Conservation (phyloP, 1,140 invertebrate species). For the Heliothis subflexa region DNA sequence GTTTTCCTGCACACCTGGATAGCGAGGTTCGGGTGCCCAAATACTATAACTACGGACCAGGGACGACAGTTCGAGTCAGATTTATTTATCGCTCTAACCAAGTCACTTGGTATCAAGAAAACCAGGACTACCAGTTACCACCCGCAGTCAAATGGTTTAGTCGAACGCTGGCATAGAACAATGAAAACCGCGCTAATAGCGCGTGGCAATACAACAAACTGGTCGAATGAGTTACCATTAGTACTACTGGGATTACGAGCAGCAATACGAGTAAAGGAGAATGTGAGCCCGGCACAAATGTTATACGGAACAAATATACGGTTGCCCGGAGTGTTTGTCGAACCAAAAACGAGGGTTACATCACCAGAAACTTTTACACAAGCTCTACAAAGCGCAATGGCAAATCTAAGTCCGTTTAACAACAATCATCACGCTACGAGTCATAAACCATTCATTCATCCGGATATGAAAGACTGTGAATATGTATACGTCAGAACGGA, state of each 20-base stretch:
- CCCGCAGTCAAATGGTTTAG: slow-evolving; percentile 70
- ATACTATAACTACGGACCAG: slow-evolving; percentile 65
- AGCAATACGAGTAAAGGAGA: slow-evolving; percentile 42
- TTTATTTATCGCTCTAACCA: slow-evolving; percentile 60
- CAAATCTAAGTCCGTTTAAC: neutral
- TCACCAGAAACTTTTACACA: neutral
- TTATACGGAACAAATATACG: slow-evolving; percentile 61
- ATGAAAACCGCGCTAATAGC: slow-evolving; percentile 70
- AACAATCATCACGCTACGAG: neutral
- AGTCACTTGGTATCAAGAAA: slow-evolving; percentile 57
- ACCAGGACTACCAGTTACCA: slow-evolving; percentile 62
- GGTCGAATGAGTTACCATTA: slow-evolving; percentile 64
- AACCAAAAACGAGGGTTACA: neutral
- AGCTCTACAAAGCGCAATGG: neutral
- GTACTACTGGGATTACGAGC: slow-evolving; percentile 68
- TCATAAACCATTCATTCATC: slow-evolving; percentile 2
- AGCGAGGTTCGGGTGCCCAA: slow-evolving; percentile 59
- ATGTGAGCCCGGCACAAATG: slow-evolving; percentile 55
- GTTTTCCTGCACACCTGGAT: slow-evolving; percentile 60
- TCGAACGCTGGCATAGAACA: slow-evolving; percentile 70
- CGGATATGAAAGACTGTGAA: neutral
- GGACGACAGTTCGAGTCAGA: slow-evolving; percentile 71
- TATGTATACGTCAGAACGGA: slow-evolving; percentile 34
- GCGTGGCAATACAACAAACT: slow-evolving; percentile 42
- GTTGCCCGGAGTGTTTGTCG: slow-evolving; percentile 55